Conservation (phyloP, 1,140 invertebrate genomes). For the Philotrypesis tridentata region DNA sequence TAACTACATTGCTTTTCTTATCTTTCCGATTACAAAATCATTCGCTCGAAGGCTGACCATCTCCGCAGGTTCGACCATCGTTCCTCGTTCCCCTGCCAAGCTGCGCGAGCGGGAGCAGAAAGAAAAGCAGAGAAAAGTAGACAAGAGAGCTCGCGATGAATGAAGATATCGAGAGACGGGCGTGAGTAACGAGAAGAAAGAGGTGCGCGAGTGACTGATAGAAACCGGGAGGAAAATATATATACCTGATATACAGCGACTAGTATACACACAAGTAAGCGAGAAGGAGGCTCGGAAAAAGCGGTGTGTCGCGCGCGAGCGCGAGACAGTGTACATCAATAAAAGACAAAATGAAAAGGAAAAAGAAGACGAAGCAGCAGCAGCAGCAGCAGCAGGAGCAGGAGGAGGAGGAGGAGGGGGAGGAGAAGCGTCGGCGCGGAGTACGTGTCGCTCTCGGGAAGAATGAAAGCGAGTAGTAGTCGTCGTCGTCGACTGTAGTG, state of each 20-base stretch:
- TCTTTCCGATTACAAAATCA: no score
- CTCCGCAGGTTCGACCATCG: no score
- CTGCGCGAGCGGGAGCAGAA: not conserved
- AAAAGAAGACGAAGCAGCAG: not conserved
- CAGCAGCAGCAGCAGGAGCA: no score
- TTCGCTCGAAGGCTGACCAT: no score
- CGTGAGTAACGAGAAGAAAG: constrained; percentile 37
- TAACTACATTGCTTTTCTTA: no score
- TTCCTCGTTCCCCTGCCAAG: no score
- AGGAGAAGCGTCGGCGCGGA: not conserved
- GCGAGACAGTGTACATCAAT: constrained; percentile 28
- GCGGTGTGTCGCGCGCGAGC: constrained; percentile 36
- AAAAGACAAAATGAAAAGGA: constrained; percentile 34
- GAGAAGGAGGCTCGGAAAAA: not conserved
- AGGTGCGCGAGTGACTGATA: constrained; percentile 33
- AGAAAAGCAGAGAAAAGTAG: not conserved
- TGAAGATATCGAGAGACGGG: constrained; percentile 34
- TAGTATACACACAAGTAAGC: no score
- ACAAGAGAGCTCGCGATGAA: not conserved
- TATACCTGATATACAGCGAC: no score
- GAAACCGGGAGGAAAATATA: constrained; percentile 36
- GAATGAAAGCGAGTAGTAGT: constrained; percentile 24
- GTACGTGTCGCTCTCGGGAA: constrained; percentile 19
- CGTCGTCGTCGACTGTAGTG: not conserved
- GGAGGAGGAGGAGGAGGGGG: not conserved